phyloP scores from a whole-genome alignment of 1,140 invertebrate species.

The Drosophila melanica region DNA sequence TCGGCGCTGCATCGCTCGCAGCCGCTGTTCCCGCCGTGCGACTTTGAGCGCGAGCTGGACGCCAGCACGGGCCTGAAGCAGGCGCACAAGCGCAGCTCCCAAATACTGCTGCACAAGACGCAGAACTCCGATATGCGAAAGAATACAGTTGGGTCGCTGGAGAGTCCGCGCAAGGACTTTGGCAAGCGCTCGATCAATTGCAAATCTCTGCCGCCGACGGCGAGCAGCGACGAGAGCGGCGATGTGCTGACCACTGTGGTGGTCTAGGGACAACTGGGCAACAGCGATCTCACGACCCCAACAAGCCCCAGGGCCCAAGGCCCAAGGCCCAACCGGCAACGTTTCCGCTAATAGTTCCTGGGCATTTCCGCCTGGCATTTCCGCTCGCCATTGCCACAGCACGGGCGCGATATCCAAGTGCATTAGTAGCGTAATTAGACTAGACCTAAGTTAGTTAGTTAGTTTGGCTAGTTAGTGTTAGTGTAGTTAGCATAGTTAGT shows the following conservation, averaged over 20 bases:
- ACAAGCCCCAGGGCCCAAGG: conserved; percentile 28
- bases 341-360: conserved; percentile 52
- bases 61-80: conserved; percentile 66
- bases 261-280: conserved; percentile 74
- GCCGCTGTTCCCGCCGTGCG: conserved; percentile 85
- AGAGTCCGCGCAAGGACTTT: conserved; percentile 91
- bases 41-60: conserved; percentile 81
- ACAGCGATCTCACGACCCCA: conserved; percentile 64
- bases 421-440: conserved; percentile 68
- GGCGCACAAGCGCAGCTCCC: conserved; percentile 85
- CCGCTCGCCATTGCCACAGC: conserved; percentile 35
- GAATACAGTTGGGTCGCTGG: conserved; percentile 90
- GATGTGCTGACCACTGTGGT: conserved; percentile 86
- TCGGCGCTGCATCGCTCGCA: conserved; percentile 87
- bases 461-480: conserved; percentile 41
- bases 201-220: conserved; percentile 83
- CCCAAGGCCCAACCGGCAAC: conserved; percentile 27
- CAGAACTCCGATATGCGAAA: conserved; percentile 91
- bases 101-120: conserved; percentile 89
- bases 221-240: conserved; percentile 83
- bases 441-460: conserved; percentile 16
- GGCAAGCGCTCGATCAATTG: conserved; percentile 87
- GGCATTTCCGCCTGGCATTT: conserved; percentile 25
- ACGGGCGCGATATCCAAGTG: conserved; percentile 71
- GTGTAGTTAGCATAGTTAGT: conserved; percentile 27